phyloP scores from a whole-genome alignment of 2,797 vertebrate genomes.

The Poecilia gillii region DNA sequence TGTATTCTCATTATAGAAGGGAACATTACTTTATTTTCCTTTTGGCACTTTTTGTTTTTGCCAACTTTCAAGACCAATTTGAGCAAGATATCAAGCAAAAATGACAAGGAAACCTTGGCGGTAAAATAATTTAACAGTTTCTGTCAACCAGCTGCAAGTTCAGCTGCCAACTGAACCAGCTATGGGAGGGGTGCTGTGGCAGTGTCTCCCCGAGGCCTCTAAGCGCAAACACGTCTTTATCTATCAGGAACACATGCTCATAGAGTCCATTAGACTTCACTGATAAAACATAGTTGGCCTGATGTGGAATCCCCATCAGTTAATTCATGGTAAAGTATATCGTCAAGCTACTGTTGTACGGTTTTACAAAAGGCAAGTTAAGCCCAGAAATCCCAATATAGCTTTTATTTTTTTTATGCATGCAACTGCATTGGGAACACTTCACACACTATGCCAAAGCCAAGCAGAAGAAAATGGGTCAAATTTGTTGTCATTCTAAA shows the following conservation, averaged over 20 bases:
- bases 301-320: slow-evolving; percentile 38
- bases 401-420: background rate
- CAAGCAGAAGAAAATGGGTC: background rate
- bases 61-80: background rate
- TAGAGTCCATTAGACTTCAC: slow-evolving; percentile 28
- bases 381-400: background rate
- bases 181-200: slow-evolving; percentile 62
- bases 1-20: background rate
- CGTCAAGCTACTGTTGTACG: background rate
- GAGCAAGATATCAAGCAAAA: background rate
- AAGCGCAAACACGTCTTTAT: slow-evolving; percentile 68
- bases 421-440: background rate
- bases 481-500: background rate
- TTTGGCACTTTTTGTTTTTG: too few relatives aligned
- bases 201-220: slow-evolving; percentile 45
- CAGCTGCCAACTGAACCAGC: slow-evolving; percentile 5
- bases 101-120: background rate
- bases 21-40: background rate
- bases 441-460: background rate
- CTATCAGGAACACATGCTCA: slow-evolving; percentile 67
- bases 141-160: slow-evolving; percentile 8
- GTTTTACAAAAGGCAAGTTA: background rate
- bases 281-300: slow-evolving; percentile 9
- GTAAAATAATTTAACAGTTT: background rate
- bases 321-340: background rate